phyloP scores from a whole-genome alignment of 2,113 vertebrate species.

The Scomber scombrus region DNA sequence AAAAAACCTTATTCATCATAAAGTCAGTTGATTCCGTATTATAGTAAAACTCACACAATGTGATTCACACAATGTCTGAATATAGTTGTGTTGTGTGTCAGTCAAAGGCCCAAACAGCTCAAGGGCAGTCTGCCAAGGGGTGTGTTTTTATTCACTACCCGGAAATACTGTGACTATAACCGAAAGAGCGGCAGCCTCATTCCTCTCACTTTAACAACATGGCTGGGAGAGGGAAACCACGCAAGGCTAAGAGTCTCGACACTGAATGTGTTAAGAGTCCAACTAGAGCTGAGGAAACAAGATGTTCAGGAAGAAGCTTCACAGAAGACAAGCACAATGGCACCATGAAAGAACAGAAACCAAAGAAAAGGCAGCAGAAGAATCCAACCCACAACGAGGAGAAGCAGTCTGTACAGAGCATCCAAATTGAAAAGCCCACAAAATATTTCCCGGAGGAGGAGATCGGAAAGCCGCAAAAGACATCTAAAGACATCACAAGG shows the following conservation, averaged over 20 bases:
- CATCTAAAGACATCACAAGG: background rate
- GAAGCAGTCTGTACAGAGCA: background rate
- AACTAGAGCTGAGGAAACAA: background rate
- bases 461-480: background rate
- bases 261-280: background rate
- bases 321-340: background rate
- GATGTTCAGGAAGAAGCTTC: background rate
- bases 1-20: too few relatives aligned
- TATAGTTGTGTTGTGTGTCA: background rate
- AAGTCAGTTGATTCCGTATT: too few relatives aligned
- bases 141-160: conserved; percentile 5
- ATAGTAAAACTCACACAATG: too few relatives aligned
- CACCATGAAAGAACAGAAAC: background rate
- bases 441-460: background rate
- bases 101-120: background rate
- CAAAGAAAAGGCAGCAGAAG: conserved; percentile 3
- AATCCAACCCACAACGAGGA: background rate
- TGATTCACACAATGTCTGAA: background rate
- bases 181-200: background rate
- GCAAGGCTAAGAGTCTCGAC: background rate
- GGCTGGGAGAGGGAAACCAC: conserved; percentile 51
- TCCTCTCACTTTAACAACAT: conserved; percentile 42
- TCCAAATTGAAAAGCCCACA: background rate
- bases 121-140: background rate
- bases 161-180: background rate